These are phyloP conservation scores for Megalurothrips usitatus DNA, from an alignment of 2,888 invertebrate genomes.

Conservation along the genomic window DNA sequence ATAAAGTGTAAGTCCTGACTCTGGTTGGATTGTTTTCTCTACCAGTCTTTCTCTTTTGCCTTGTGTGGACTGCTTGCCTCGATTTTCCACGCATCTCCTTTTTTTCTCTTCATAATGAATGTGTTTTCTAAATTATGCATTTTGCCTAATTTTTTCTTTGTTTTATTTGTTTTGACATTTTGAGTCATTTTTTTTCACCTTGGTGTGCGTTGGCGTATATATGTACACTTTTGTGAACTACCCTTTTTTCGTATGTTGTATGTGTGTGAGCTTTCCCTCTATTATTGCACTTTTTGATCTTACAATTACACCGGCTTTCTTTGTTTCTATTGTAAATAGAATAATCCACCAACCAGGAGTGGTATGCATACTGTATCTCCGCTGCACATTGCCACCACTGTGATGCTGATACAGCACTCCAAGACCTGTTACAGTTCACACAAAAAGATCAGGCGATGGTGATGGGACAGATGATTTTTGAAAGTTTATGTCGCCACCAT, in stretches of 20 bases:
- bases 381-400: no score
- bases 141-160: slow-evolving; percentile 31
- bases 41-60: background rate
- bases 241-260: background rate
- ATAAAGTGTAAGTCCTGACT: background rate
- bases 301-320: no score
- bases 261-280: background rate
- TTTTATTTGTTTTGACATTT: background rate
- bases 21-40: slow-evolving; percentile 11
- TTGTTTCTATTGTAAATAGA: no score
- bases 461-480: no score
- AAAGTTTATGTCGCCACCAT: background rate
- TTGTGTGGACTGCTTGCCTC: slow-evolving; percentile 6
- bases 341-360: no score
- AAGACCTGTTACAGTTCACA: no score
- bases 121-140: slow-evolving; percentile 32
- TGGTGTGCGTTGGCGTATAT: background rate
- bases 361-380: no score
- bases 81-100: slow-evolving; percentile 13
- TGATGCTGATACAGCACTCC: no score
- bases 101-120: slow-evolving; percentile 31
- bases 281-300: no score
- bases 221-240: background rate
- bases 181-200: background rate
- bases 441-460: no score